Conservation (phyloP, 2,888 invertebrate species). For the Lasioglossum morio region DNA sequence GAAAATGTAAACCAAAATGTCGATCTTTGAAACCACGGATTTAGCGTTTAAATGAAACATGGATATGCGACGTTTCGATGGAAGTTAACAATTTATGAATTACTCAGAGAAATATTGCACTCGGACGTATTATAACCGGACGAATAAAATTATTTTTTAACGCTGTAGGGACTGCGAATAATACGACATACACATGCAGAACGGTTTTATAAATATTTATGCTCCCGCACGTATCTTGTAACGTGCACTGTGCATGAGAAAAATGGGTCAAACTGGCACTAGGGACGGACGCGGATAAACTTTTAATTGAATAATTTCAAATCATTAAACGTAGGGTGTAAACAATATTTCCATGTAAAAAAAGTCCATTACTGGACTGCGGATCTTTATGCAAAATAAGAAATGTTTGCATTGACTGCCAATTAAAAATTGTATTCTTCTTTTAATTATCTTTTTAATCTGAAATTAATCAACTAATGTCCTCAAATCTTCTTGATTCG, state of each 20-base stretch:
- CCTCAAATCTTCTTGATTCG: too few relatives aligned
- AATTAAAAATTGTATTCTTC: too few relatives aligned
- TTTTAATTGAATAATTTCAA: not conserved
- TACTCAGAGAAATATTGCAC: not conserved
- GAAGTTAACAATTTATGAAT: not conserved
- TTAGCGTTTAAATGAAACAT: not conserved
- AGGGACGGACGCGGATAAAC: not conserved
- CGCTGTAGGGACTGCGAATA: not conserved
- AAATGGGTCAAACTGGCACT: not conserved
- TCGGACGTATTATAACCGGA: not conserved
- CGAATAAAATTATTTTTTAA: not conserved
- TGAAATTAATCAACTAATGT: too few relatives aligned
- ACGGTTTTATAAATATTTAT: not conserved
- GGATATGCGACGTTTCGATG: not conserved
- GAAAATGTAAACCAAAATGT: not conserved
- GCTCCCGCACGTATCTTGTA: not conserved
- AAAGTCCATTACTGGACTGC: too few relatives aligned
- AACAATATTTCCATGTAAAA: not conserved
- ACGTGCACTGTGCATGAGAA: not conserved
- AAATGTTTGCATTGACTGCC: too few relatives aligned
- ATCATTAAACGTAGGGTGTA: not conserved
- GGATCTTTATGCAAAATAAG: too few relatives aligned
- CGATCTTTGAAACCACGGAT: not conserved
- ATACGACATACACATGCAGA: not conserved
- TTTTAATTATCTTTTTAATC: too few relatives aligned